Evolutionary conservation across 2,888 invertebrate genomes (phyloP), one percentile per base, ranked within the genome.

Genomic region (Nomada fabriciana): DNA sequence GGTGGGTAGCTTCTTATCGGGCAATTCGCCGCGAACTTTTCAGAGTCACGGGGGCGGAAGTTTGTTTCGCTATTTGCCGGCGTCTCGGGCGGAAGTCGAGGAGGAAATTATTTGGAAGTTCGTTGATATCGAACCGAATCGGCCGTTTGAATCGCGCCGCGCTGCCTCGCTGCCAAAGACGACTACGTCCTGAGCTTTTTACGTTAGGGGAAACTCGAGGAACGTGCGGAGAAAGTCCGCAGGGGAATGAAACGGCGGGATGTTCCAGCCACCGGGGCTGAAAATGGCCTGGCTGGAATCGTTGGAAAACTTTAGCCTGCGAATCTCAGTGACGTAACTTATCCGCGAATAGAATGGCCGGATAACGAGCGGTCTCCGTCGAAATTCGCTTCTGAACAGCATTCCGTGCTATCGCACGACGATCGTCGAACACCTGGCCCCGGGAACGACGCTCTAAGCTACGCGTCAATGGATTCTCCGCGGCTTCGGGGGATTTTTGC

Each of bases 81-180:
- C 83, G 86, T 80, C 76, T 76, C 76, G 64, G 60, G 57, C 79
- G 61, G 71, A 80, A 80, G 84, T 74, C 71, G 72, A 60, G 83
- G 63, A 78, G 83, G 76, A 88, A 89, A 89, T 89, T 87, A 89
- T 88, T 88, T 89, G 82, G 76, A 83, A 87, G 80, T 87, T 88
- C 68, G 50, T 79, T 61, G 86, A 88, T 87, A 87, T 81, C 83
- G 89, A 81, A 15, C 53, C 11, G 67, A 77, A 80, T 88, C 80
- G 82, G 65, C 23, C 25, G 64, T 77, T 65, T 75, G 69, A 72
- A 53, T 4, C 3, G 23, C 23, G 5, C 13, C 7, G n/a, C 23
- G 5, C 13, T 3, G 47, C 23, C 59, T 20, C 67, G 23, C 18
- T 13, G 36, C 23, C 25, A 52, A 36, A 5, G 59, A 65, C n/a